Percentiles rank a stretch among this genome's conserved stretches.
These are phyloP conservation scores for Leptinotarsa juncta DNA, from an alignment of 2,888 invertebrate genomes.

Conservation along the genomic window DNA sequence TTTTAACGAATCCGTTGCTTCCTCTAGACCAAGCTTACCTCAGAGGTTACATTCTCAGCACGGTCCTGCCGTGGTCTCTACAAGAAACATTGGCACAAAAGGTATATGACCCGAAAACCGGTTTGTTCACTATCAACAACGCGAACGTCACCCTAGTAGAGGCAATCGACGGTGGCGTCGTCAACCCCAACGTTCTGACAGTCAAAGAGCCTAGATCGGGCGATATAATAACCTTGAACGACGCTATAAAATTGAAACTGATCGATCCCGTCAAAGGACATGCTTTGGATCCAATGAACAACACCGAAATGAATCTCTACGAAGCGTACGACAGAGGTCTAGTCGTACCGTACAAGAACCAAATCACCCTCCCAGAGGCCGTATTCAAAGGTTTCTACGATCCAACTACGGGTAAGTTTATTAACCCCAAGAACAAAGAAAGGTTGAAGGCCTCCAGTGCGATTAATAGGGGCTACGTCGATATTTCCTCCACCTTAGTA, in stretches of 20 bases:
- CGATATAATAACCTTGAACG: constrained; percentile 82
- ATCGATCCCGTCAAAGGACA: constrained; percentile 85
- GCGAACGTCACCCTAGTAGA: constrained; percentile 78
- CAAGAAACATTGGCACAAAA: constrained; percentile 86
- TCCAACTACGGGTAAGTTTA: constrained; percentile 84
- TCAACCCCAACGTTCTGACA: constrained; percentile 82
- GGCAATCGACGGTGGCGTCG: constrained; percentile 79
- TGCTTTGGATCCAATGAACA: constrained; percentile 80
- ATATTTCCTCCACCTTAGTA: constrained; percentile 87
- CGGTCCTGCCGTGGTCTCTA: constrained; percentile 82
- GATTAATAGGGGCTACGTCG: constrained; percentile 85
- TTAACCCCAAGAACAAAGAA: constrained; percentile 82
- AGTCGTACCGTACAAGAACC: constrained; percentile 83
- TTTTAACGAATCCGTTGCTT: constrained; percentile 76
- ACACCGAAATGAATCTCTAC: constrained; percentile 79
- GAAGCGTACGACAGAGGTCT: constrained; percentile 88
- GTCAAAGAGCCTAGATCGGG: constrained; percentile 84
- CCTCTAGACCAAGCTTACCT: constrained; percentile 83
- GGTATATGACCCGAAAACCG: constrained; percentile 80
- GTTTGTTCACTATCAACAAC: constrained; percentile 78
- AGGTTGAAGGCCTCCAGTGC: constrained; percentile 85
- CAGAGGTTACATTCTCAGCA: constrained; percentile 84
- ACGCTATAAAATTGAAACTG: constrained; percentile 81
- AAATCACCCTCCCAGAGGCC: constrained; percentile 87
- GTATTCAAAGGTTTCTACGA: constrained; percentile 93